Evolutionary conservation across 2,888 invertebrate species (phyloP), one percentile per base, ranked within the genome.

Genomic region (Ochropleura leucogaster): DNA sequence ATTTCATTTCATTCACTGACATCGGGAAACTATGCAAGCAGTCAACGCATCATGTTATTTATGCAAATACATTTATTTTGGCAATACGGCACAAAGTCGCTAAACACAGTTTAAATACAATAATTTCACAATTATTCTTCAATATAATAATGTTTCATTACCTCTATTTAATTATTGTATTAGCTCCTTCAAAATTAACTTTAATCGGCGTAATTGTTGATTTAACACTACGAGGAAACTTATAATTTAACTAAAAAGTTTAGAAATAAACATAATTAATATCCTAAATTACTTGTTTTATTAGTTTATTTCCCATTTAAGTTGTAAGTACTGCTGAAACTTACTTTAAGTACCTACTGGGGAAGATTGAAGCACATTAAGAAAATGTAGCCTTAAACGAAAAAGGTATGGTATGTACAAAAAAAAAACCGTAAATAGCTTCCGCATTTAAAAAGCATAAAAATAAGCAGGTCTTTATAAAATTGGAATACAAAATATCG

Each of bases 221-320:
- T 49, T 70, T 73, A 77, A 66, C n/a, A 63, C 46, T 18, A 49
- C 6, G 53, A 62, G 46, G 9, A 76, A 76, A 66, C 68, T 68
- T 78, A 42, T 44, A 74, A 69, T 47, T 68, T 20, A 62, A n/a
- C 44, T n/a, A 62, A 49, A 60, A 74, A 72, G 47, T 63, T 49
- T 4, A 18, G 20, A 60, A 59, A 72, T 72, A 68, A 80, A 80
- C 55, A 73, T 16, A 30, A 63, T 55, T 65, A 76, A 71, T 76
- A 51, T 65, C 20, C 20, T 10, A n/a, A 77, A 72, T 77, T 67
- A 46, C 66, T 65, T 20, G 62, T 42, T 68, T 67, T 67, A 42
- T 66, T 44, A 60, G 18, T 80, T 76, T 57, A 71, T 68, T 71
- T 67, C n/a, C 18, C 42, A 67, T 74, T 79, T 66, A 74, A 70